Evolutionary conservation across 1,140 invertebrate genomes (phyloP), one percentile per base, ranked within the genome.

Genomic region (Cyclina sinensis): DNA sequence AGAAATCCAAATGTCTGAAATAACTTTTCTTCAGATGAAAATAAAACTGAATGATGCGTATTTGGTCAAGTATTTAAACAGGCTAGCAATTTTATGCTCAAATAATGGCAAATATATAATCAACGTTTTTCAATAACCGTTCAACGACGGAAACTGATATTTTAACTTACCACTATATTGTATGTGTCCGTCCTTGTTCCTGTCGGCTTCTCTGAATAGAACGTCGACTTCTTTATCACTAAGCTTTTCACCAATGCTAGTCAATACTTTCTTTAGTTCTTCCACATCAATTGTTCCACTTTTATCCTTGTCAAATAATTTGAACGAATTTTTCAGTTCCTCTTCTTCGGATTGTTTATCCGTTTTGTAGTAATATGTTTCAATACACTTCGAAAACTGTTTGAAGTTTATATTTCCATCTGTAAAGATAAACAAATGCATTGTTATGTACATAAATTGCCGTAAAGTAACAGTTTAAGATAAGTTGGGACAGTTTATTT

Each of bases 291-390:
- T 39, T 32, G n/a, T 54, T 24, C 83, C 83, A 30, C 24, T 76
- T 5, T 51, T 51, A 32, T 86, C 43, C 46, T 86, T 86, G 54
- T 86, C 83, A 48, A 86, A 76, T 18, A n/a, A 14, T 0, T 59
- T 43, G 54, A 86, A 86, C 11, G 83, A 24, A 2, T 59, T 39
- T 4, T 18, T 39, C 16, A 86, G n/a, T 39, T 30, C n/a, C 9
- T 86, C 30, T 1, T 46, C 43, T 48, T 32, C 80, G 4, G 62
- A 12, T 48, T 83, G 37, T 43, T 27, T 32, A 24, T 51, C 35
- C 37, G 16, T 32, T 18, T 46, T n/a, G 2, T 73, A 11, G 14
- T 39, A 37, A 70, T 70, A 70, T 70, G 12, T 35, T 70, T 70
- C 65, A 37, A 70, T 27, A 18, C 65, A 70, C 65, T 70, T 70